phyloP scores from a whole-genome alignment of 2,888 invertebrate species.

The Notocelia uddmanniana region DNA sequence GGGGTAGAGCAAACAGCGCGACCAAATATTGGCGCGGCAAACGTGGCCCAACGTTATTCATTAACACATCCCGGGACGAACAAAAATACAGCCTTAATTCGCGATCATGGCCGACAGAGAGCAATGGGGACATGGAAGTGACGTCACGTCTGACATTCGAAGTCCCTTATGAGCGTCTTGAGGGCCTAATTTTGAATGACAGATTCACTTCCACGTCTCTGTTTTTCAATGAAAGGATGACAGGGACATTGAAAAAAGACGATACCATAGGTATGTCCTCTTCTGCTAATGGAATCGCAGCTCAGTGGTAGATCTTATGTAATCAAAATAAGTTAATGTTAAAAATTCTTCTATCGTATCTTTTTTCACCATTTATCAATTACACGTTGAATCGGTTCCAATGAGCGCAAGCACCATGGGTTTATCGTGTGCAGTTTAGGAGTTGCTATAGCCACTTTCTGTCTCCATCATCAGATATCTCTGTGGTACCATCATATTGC shows the following conservation, averaged over 20 bases:
- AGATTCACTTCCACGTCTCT: not conserved
- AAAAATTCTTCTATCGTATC: too few species aligned
- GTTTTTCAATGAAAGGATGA: too few species aligned
- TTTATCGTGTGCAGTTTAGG: too few species aligned
- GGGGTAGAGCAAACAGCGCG: constrained; percentile 64
- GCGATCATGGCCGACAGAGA: constrained; percentile 51
- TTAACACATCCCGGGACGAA: constrained; percentile 62
- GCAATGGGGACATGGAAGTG: constrained; percentile 32
- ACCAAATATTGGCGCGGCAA: constrained; percentile 63
- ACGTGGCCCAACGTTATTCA: constrained; percentile 64
- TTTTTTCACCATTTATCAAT: too few species aligned
- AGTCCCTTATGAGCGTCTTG: not conserved
- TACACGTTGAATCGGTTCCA: too few species aligned
- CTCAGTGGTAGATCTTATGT: too few species aligned
- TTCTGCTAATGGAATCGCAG: not conserved
- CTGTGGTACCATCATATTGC: too few species aligned
- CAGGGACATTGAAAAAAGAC: too few species aligned
- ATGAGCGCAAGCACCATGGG: too few species aligned
- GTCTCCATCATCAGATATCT: too few species aligned
- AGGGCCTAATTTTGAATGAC: not conserved
- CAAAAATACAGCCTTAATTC: constrained; percentile 65
- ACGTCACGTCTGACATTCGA: constrained; percentile 22
- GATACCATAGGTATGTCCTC: not conserved
- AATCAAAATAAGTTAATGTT: too few species aligned
- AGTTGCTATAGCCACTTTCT: too few species aligned